Evolutionary conservation across 2,797 vertebrate species (phyloP), one percentile per base, ranked within the genome.

Genomic region (Limosa lapponica): DNA sequence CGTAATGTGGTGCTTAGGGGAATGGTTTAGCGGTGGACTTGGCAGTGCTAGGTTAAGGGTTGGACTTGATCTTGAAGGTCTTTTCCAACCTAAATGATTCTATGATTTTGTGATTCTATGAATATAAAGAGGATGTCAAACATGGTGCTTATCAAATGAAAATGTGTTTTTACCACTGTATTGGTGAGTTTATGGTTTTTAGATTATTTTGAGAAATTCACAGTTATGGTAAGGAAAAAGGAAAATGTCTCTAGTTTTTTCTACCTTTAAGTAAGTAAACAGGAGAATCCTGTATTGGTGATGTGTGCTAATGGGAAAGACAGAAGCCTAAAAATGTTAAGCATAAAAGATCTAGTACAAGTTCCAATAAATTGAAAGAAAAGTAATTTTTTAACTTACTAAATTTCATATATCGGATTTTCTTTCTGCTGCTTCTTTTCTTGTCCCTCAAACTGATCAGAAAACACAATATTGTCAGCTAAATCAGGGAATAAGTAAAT

Each of bases 171-270:
- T 72, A 34, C 8, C 16, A 43, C 43, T 49, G 6, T 39, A 1
- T 16, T 57, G 28, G 3, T 37, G 5, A 44, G 4, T 9, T 67
- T 54, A 49, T 1, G 0, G 8, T 3, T 43, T 78, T 79, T 67
- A 58, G n/a, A 62, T 72, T 54, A 34, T 16, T 81, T 74, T 28
- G 25, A 61, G 11, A 57, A 59, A 82, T 34, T 67, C 36, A 49
- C 13, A 58, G 4, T 65, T 52, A 46, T 0, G 2, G 14, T 1
- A 10, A 77, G 15, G 10, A 61, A 79, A 58, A 61, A 34, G 2
- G 8, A 79, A 84, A 75, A 69, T 5, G 1, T 48, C 8, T 59
- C 20, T 18, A 36, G 2, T 8, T 82, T 57, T 69, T 90, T 27
- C 51, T 20, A n/a, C 8, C 1, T 78, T 77, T 80, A 70, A 83